A percentile compares a stretch with the other conserved stretches of the same genome.
phyloP scores from a whole-genome alignment of 2,888 invertebrate species.

The Aromia moschata region DNA sequence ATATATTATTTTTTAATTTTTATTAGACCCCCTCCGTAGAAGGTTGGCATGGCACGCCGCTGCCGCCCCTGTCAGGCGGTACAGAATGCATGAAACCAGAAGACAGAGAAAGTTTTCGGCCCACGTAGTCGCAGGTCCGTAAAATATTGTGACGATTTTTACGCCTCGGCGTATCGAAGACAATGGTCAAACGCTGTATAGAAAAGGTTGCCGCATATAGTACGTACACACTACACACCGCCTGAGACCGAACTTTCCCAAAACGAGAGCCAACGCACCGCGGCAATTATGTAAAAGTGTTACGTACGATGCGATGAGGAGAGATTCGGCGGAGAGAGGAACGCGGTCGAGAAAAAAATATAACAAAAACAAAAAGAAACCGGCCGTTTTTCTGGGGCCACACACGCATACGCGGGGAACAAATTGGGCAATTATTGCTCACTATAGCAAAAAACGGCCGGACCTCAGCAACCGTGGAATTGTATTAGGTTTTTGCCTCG shows the following conservation, averaged over 20 bases:
- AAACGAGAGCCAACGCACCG: too few relatives aligned
- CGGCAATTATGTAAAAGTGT: too few relatives aligned
- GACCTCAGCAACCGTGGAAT: neutral
- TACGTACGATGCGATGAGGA: too few relatives aligned
- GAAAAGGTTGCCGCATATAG: neutral
- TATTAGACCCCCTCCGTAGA: neutral
- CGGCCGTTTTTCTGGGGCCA: too few relatives aligned
- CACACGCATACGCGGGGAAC: neutral
- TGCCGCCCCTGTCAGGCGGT: neutral
- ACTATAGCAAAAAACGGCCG: neutral
- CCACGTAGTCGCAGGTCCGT: neutral
- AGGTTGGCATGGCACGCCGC: neutral
- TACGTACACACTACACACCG: neutral
- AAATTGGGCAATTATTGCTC: neutral
- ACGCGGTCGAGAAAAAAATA: too few relatives aligned
- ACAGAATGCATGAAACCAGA: neutral
- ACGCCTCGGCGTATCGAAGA: neutral
- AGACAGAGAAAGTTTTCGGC: conserved; percentile 5
- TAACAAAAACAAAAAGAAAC: too few relatives aligned
- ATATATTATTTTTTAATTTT: too few relatives aligned
- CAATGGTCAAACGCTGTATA: too few relatives aligned
- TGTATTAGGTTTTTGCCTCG: neutral
- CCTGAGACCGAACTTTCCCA: neutral
- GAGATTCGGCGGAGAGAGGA: too few relatives aligned
- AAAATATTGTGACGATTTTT: conserved; percentile 8